Conservation (phyloP, 2,888 invertebrate genomes). For the Ochlodes sylvanus region DNA sequence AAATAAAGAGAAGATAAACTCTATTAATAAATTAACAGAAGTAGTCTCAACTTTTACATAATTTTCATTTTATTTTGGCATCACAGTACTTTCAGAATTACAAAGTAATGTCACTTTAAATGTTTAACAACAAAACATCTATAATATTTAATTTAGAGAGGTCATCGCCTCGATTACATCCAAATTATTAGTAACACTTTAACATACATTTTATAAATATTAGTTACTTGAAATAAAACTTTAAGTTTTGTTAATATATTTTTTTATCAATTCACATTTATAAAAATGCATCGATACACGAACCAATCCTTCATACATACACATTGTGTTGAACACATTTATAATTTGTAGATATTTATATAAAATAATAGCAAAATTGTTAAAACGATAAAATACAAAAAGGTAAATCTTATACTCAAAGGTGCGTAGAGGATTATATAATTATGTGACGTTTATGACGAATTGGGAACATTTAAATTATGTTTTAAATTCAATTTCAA, state of each 20-base stretch:
- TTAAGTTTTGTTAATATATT: slow-evolving; percentile 3
- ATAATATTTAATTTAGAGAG: neutral
- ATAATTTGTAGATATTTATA: slow-evolving; percentile 26
- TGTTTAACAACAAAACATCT: slow-evolving; percentile 39
- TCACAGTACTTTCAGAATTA: slow-evolving; percentile 73
- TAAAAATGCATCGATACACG: slow-evolving; percentile 24
- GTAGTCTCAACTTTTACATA: slow-evolving; percentile 66
- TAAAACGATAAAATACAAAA: slow-evolving; percentile 32
- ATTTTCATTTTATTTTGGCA: slow-evolving; percentile 75
- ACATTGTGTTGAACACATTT: slow-evolving; percentile 26
- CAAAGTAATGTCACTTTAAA: slow-evolving; percentile 43
- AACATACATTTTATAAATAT: slow-evolving; percentile 8
- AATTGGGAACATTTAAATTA: slow-evolving; percentile 25
- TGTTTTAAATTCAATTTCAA: neutral
- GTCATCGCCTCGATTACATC: slow-evolving; percentile 1
- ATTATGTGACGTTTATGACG: slow-evolving; percentile 22
- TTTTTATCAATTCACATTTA: slow-evolving; percentile 20
- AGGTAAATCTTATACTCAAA: slow-evolving; percentile 30
- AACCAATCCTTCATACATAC: slow-evolving; percentile 7
- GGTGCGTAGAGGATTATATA: slow-evolving; percentile 30
- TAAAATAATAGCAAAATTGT: slow-evolving; percentile 27
- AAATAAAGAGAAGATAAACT: slow-evolving; percentile 81
- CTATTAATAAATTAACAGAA: slow-evolving; percentile 81
- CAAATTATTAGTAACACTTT: slow-evolving; percentile 11
- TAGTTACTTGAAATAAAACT: slow-evolving; percentile 9